A percentile compares a stretch with the other conserved stretches of the same genome.
Conservation (phyloP, 1,140 invertebrate genomes). For the Drosophila pseudoobscura region DNA sequence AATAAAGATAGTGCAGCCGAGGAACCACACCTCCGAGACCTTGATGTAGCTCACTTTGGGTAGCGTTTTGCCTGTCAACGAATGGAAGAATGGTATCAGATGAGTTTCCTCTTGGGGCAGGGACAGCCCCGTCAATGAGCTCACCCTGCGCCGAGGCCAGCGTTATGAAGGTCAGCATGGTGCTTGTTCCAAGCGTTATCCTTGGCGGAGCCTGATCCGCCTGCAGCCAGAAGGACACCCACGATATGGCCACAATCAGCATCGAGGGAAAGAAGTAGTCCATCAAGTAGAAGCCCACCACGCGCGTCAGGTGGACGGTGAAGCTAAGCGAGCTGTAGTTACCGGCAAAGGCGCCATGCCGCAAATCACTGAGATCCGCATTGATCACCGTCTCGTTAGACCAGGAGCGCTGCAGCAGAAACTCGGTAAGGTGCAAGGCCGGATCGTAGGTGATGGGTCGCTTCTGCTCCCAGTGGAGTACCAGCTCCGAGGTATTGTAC, state of each 20-base stretch:
- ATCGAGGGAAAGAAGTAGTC: constrained; percentile 95
- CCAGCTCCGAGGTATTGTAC: constrained; percentile 90
- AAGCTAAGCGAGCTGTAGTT: constrained; percentile 92
- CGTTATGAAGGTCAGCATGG: constrained; percentile 94
- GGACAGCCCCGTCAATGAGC: background rate
- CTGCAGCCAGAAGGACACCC: constrained; percentile 96
- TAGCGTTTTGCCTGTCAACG: constrained; percentile 87
- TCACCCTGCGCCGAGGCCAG: constrained; percentile 89
- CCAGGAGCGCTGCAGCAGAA: constrained; percentile 88
- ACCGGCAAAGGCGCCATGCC: constrained; percentile 90
- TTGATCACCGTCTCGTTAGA: constrained; percentile 88
- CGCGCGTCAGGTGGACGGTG: constrained; percentile 89
- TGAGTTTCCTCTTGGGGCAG: background rate
- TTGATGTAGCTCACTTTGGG: constrained; percentile 96
- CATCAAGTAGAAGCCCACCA: constrained; percentile 95
- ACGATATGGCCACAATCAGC: constrained; percentile 93
- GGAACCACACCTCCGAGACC: constrained; percentile 94
- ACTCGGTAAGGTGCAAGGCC: constrained; percentile 92
- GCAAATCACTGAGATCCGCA: constrained; percentile 87
- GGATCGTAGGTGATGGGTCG: constrained; percentile 89
- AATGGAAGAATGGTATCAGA: background rate
- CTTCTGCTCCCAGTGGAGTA: constrained; percentile 89
- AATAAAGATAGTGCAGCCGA: constrained; percentile 93
- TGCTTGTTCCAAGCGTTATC: constrained; percentile 91
- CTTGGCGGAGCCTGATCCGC: constrained; percentile 92